Conservation (phyloP, 2,797 vertebrate genomes). For the Gadopsis marmoratus region DNA sequence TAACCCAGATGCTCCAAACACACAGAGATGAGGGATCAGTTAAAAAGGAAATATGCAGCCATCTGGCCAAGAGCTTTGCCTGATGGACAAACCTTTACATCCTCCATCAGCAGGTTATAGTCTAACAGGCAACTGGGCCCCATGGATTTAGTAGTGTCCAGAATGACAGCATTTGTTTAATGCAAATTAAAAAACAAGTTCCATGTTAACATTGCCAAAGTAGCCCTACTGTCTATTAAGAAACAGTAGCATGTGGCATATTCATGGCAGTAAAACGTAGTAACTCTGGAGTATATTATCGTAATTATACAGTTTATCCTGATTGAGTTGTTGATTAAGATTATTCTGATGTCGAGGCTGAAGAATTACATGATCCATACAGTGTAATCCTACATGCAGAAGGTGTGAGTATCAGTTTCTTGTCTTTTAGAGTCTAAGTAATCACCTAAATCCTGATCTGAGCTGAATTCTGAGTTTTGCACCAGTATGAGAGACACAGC, state of each 20-base stretch:
- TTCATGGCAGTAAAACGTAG: background rate
- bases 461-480: background rate
- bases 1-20: slow-evolving; percentile 3
- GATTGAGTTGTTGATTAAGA: background rate
- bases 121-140: background rate
- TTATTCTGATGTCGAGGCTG: background rate
- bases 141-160: no score
- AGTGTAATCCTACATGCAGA: background rate
- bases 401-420: background rate
- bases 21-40: background rate
- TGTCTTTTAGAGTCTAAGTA: background rate
- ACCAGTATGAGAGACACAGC: background rate
- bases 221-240: background rate
- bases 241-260: background rate
- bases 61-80: slow-evolving; percentile 18
- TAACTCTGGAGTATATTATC: background rate
- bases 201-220: background rate
- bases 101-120: background rate
- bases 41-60: background rate
- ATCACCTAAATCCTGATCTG: slow-evolving; percentile 1
- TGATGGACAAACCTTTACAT: slow-evolving; percentile 12
- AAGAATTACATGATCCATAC: slow-evolving; percentile 1
- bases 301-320: slow-evolving; percentile 12
- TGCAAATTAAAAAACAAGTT: background rate
- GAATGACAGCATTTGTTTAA: background rate